Percentiles rank a stretch among this genome's conserved stretches.
phyloP scores from a whole-genome alignment of 2,888 invertebrate species.

The Agrochola lota region DNA sequence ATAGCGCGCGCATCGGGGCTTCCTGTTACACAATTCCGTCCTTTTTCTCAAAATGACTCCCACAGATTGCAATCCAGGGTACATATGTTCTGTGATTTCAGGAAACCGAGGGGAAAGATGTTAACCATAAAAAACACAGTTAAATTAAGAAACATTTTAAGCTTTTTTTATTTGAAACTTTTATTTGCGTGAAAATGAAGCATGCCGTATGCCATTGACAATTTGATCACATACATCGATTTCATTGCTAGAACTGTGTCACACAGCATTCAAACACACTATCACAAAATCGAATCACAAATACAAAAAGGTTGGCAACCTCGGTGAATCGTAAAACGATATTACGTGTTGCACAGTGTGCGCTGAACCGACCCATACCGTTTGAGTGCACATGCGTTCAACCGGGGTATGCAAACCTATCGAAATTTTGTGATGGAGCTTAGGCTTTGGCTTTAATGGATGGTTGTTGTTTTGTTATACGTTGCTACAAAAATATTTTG shows the following conservation, averaged over 20 bases:
- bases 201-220: background rate
- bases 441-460: background rate
- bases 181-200: background rate
- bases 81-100: no score
- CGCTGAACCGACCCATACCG: conserved; percentile 21
- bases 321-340: conserved; percentile 37
- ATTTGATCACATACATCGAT: conserved; percentile 13
- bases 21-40: no score
- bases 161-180: no score
- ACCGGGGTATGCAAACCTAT: conserved; percentile 19
- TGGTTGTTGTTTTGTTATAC: background rate
- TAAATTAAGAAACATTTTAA: background rate
- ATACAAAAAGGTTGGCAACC: conserved; percentile 14
- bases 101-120: no score
- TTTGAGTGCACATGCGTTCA: conserved; percentile 56
- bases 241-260: background rate
- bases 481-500: background rate
- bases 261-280: background rate
- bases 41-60: no score
- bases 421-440: conserved; percentile 33
- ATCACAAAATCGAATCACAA: conserved; percentile 15
- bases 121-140: background rate
- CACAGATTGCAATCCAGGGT: no score
- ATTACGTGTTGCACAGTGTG: conserved; percentile 47
- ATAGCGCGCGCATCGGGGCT: no score